Percentiles rank a stretch among this genome's conserved stretches.
Conservation (phyloP, 2,888 invertebrate species). For the Philereme transversata region DNA sequence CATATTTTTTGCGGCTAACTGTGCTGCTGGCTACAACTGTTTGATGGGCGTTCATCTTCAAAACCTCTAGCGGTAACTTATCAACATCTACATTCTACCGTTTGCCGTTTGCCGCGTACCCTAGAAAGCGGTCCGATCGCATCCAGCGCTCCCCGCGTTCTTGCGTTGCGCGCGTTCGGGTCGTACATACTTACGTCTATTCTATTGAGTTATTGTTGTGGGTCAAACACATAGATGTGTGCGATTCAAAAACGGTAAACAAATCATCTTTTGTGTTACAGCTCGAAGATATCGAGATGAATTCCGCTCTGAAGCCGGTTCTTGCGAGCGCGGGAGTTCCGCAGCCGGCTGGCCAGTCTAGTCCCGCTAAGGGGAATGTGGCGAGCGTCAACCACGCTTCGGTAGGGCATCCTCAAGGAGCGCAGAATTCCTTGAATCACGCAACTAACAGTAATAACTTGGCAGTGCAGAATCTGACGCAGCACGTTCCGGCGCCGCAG, state of each 20-base stretch:
- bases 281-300: conserved; percentile 68
- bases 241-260: conserved; percentile 66
- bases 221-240: conserved; percentile 73
- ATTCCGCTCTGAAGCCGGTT: conserved; percentile 85
- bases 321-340: conserved; percentile 78
- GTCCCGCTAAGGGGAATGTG: conserved; percentile 75
- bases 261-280: conserved; percentile 65
- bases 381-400: conserved; percentile 72
- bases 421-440: conserved; percentile 69
- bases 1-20: conserved; percentile 80
- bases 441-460: conserved; percentile 55
- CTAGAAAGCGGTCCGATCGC: conserved; percentile 58
- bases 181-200: conserved; percentile 53
- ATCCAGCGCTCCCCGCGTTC: conserved; percentile 61
- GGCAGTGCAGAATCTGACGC: conserved; percentile 71
- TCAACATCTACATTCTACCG: conserved; percentile 48
- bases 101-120: conserved; percentile 46
- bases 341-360: conserved; percentile 73
- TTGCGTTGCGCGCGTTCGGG: conserved; percentile 70
- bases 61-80: conserved; percentile 69
- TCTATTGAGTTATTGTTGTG: conserved; percentile 79
- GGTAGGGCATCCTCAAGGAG: conserved; percentile 71
- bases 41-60: conserved; percentile 67
- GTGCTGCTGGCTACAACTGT: conserved; percentile 59
- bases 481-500: conserved; percentile 64